These are phyloP conservation scores for Nematostella vectensis DNA, from an alignment of 92 coral and sea anemone genomes.

Conservation along the genomic window DNA sequence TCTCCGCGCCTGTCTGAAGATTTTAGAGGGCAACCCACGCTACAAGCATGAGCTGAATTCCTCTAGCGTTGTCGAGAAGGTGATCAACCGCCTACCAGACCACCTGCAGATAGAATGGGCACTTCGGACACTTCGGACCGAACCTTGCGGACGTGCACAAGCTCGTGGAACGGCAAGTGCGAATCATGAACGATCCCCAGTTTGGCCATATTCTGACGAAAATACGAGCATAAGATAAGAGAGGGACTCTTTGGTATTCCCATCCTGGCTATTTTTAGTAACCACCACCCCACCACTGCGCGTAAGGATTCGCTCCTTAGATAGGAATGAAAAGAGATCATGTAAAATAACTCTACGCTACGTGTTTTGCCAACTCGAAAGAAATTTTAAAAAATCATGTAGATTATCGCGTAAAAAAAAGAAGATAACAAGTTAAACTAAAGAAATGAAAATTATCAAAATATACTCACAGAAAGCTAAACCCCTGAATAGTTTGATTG, in stretches of 20 bases:
- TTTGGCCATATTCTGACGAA: constrained; percentile 21
- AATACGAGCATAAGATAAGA: neutral
- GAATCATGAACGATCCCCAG: constrained; percentile 34
- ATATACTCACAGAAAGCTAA: too few species aligned
- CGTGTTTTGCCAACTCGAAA: too few species aligned
- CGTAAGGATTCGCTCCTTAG: too few species aligned
- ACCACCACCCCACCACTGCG: too few species aligned
- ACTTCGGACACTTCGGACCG: constrained; percentile 23
- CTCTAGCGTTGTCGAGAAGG: constrained; percentile 11
- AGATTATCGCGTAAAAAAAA: too few species aligned
- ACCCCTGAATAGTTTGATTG: too few species aligned
- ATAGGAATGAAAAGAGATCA: too few species aligned
- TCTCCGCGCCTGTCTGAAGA: constrained; percentile 17
- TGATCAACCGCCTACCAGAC: constrained; percentile 21
- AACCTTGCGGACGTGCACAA: constrained; percentile 10
- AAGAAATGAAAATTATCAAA: too few species aligned
- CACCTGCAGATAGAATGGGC: constrained; percentile 36
- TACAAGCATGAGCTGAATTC: constrained; percentile 30
- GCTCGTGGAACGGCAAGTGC: constrained; percentile 8
- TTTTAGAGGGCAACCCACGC: constrained; percentile 7
- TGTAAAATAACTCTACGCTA: neutral
- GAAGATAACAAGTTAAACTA: too few species aligned
- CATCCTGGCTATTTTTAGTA: too few species aligned
- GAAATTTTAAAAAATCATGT: too few species aligned
- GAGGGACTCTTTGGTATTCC: too few species aligned